These are phyloP conservation scores for Axea sp. DNA, from an alignment of 2,888 invertebrate genomes.

Conservation along the genomic window DNA sequence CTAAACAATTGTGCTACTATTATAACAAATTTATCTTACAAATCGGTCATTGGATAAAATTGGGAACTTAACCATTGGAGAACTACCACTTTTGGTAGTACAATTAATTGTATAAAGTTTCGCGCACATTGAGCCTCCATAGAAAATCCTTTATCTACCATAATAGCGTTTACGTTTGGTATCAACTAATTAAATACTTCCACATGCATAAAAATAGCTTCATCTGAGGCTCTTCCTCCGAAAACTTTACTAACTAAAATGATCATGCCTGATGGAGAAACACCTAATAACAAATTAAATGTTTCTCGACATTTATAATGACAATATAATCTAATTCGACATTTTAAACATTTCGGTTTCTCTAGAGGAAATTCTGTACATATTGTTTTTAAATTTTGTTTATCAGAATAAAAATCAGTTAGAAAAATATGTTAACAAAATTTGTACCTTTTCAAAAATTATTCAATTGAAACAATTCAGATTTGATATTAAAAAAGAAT, in stretches of 20 bases:
- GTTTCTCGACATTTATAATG: constrained; percentile 48
- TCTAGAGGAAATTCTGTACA: constrained; percentile 43
- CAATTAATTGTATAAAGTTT: constrained; percentile 21
- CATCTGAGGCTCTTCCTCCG: constrained; percentile 42
- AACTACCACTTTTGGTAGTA: constrained; percentile 23
- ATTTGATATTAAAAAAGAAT: too few species aligned
- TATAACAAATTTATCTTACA: too few species aligned
- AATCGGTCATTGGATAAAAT: constrained; percentile 9
- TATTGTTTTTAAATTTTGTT: too few species aligned
- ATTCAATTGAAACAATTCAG: too few species aligned
- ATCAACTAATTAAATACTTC: constrained; percentile 18
- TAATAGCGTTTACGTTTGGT: constrained; percentile 48
- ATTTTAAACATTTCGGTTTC: constrained; percentile 33
- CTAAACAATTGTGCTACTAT: too few species aligned
- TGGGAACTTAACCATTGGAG: constrained; percentile 11
- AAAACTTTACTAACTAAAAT: constrained; percentile 20
- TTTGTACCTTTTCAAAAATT: too few species aligned
- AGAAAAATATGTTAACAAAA: too few species aligned
- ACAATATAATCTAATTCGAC: constrained; percentile 36
- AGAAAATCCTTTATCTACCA: constrained; percentile 45
- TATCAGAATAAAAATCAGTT: too few species aligned
- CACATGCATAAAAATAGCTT: constrained; percentile 18
- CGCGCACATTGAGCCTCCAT: constrained; percentile 33
- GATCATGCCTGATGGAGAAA: constrained; percentile 1
- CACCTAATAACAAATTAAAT: constrained; percentile 2